Percentiles rank a stretch among this genome's conserved stretches.
Evolutionary conservation across 2,888 invertebrate genomes (phyloP).

Genomic region (Laothoe populi): DNA sequence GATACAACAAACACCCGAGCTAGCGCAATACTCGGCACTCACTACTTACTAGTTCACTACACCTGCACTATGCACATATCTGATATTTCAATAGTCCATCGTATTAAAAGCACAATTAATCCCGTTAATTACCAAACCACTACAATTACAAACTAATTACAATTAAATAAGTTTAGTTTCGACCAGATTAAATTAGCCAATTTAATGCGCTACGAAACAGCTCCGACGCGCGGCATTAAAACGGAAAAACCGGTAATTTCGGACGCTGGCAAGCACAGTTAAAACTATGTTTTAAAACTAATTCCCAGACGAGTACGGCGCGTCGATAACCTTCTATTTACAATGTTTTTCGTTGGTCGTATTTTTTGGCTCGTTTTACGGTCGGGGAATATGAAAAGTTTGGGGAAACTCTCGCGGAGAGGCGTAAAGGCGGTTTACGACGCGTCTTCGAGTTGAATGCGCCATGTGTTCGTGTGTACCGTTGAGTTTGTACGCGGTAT

Average conservation of each 20-base stretch:
- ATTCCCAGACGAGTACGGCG: slow-evolving; percentile 64
- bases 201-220: slow-evolving; percentile 23
- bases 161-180: slow-evolving; percentile 14
- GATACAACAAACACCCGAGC: slow-evolving; percentile 14
- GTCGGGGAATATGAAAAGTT: slow-evolving; percentile 83
- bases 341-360: slow-evolving; percentile 83
- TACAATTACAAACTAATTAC: too few relatives aligned
- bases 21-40: background rate
- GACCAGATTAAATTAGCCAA: slow-evolving; percentile 17
- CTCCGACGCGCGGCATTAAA: slow-evolving; percentile 43
- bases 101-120: background rate
- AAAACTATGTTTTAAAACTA: slow-evolving; percentile 81
- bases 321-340: slow-evolving; percentile 79
- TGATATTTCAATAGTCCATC: slow-evolving; percentile 7
- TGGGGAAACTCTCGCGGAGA: slow-evolving; percentile 75
- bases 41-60: background rate
- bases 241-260: slow-evolving; percentile 62
- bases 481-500: slow-evolving; percentile 71
- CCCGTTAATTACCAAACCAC: slow-evolving; percentile 4
- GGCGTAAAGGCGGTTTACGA: slow-evolving; percentile 84
- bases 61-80: background rate
- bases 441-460: slow-evolving; percentile 79
- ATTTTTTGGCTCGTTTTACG: slow-evolving; percentile 83
- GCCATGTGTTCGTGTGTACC: slow-evolving; percentile 75
- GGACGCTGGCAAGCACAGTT: slow-evolving; percentile 69